Evolutionary conservation across 2,888 invertebrate genomes (phyloP), one percentile per base, ranked within the genome.

Genomic region (Meandrusa payeni): DNA sequence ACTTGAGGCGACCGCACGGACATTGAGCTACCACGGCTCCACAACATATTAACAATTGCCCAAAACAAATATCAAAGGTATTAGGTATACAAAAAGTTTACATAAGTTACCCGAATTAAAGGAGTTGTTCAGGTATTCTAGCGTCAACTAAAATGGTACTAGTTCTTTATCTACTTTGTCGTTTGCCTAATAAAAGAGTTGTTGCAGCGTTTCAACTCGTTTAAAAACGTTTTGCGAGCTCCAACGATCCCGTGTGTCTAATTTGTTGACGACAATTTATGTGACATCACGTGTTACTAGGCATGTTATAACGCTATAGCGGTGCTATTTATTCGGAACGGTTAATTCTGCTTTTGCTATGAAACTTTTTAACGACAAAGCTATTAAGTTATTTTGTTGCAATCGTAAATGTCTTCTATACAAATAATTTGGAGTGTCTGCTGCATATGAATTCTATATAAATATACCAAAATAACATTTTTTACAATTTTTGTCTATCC

Each of bases 231-330:
- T 47, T 40, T 43, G 45, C 34, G 41, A 48, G 39, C 41, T 36
- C 20, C 34, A 32, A 32, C 40, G 29, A 24, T 36, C 48, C 48
- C 45, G 29, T 28, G 45, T 27, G 48, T 41, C 45, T 48, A 45
- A 48, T 48, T 48, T 45, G 48, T 42, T 23, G 38, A 39, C 45
- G 41, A 20, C 48, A 34, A 40, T 47, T 47, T 47, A 34, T 27
- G 38, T 41, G 20, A 29, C 28, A 5, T 40, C 23, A 40, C 34
- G 37, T 19, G 36, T 37, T 41, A 19, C 41, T 19, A 12, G 13
- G 9, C 41, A 7, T 19, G 32, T 33, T 33, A 41, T 33, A 41
- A 33, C 27, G 36, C 19, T 31, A 31, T 31, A 17, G 26, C 36
- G n/a, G 29, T 39, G 39, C 31, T 40, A 24, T 40, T 13, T 32